These are phyloP conservation scores for Oasisia sp. DNA, from an alignment of 2,888 invertebrate species.

Conservation along the genomic window DNA sequence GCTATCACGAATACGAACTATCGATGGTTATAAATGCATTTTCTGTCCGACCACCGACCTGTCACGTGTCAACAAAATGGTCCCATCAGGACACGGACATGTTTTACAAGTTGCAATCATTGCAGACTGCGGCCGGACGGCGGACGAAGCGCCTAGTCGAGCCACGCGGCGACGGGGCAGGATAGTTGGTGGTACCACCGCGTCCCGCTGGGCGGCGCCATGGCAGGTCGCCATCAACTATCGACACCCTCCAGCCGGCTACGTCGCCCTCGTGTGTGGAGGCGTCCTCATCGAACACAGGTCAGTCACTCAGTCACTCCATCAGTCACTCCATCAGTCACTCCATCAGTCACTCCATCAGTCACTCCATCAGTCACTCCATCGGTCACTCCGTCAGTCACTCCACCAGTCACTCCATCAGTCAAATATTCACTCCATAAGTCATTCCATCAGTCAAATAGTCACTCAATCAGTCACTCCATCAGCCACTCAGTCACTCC, in stretches of 20 bases:
- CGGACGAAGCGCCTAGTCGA: background rate
- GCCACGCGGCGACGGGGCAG: background rate
- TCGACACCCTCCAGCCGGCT: background rate
- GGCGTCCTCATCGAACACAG: background rate
- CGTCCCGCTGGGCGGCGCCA: background rate
- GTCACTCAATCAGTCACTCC: no score
- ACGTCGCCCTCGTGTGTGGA: background rate
- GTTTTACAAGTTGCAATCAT: background rate
- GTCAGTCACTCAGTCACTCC: background rate
- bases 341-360: no score
- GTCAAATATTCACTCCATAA: background rate
- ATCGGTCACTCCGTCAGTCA: no score
- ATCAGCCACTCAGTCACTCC: background rate
- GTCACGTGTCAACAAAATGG: no score
- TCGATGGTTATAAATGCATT: no score
- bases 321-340: no score
- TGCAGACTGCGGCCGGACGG: background rate
- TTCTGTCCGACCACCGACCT: no score
- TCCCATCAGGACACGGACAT: no score
- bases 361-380: no score
- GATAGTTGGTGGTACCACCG: background rate
- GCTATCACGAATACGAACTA: no score
- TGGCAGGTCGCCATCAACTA: background rate
- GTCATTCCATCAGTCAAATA: no score
- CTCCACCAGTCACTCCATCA: background rate